Base-by-base conservation (phyloP, 2,888 invertebrate genomes). In the Chrysolina americana region DNA sequence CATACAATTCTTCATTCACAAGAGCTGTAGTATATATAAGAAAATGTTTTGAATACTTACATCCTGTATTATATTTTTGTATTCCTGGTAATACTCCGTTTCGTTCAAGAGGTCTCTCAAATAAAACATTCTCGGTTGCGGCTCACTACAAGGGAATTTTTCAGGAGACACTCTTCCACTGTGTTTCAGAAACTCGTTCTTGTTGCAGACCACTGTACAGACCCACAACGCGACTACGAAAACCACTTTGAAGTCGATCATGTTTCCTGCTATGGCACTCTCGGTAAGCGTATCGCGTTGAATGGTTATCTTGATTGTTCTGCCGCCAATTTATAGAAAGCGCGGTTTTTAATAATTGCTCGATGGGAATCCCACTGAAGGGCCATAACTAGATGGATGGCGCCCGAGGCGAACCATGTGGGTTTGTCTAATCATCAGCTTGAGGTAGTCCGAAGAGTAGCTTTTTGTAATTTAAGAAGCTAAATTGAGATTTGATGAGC, bases 81-180 rank as follows among this genome's bases (percentile, higher is more conserved):
- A 66, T 2, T 9, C 17, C 9, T 19, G n/a, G n/a, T 50, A 13
- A 47, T 23, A 66, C 8, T 41, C 41, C 23, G 59, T 41, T n/a
- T 59, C n/a, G 13, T 21, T 19, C 21, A 69, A 10, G 11, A 69
- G 41, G 15, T 69, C 69, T 15, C 15, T 23, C 15, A 59, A 41
- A 41, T 69, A 59, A n/a, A 69, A 5, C 36, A 59, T 44, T 4
- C 69, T 36, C 11, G 59, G 69, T 44, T 69, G 69, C 6, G 69
- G 69, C 17, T 41, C 23, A 23, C 9, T 5, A 41, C 69, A 69
- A 17, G 69, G 69, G n/a, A 65, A 73, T 64, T 62, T 50, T 65
- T 9, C 1, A 28, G 19, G 0, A 1, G 53, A 36, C 28, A 66
- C 66, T 17, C 48, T 15, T 8, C 17, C 3, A 28, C 6, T 50